Conservation (phyloP, 2,797 vertebrate species). For the Macropus fuliginosus region DNA sequence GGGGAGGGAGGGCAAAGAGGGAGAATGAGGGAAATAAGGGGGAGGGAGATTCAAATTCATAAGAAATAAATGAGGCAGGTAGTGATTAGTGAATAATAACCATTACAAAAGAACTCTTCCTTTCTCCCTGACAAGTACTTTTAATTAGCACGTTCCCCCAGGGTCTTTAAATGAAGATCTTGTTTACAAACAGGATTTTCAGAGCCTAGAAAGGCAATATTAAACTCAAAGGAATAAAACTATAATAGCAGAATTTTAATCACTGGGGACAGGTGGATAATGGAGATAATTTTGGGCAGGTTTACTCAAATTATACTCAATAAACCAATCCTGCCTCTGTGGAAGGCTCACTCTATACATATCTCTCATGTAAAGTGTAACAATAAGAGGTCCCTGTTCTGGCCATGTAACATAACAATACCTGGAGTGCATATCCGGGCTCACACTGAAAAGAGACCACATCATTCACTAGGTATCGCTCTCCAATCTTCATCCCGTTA, state of each 20-base stretch:
- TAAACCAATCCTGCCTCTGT: neutral
- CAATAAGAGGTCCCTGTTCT: neutral
- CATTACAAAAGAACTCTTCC: constrained; percentile 66
- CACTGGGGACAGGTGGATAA: neutral
- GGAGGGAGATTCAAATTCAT: neutral
- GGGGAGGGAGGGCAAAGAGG: neutral
- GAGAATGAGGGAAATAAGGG: constrained; percentile 32
- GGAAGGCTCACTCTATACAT: neutral
- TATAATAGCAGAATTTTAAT: neutral
- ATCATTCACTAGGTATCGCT: constrained; percentile 96
- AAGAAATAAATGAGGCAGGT: neutral
- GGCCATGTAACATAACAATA: constrained; percentile 56
- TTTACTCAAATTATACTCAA: neutral
- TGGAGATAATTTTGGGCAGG: neutral
- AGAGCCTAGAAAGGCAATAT: neutral
- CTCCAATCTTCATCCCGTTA: constrained; percentile 94
- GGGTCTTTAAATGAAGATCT: constrained; percentile 71
- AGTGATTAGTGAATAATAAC: constrained; percentile 23
- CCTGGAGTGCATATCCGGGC: constrained; percentile 97
- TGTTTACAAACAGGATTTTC: constrained; percentile 40
- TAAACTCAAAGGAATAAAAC: neutral
- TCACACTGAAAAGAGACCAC: constrained; percentile 99
- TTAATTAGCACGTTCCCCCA: constrained; percentile 75
- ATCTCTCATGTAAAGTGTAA: neutral
- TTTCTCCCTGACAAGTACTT: constrained; percentile 67